Evolutionary conservation across 35 echinoderm and acorn worm species (phyloP), one percentile per base, ranked within the genome.

Genomic region (Chiridota heheva): DNA sequence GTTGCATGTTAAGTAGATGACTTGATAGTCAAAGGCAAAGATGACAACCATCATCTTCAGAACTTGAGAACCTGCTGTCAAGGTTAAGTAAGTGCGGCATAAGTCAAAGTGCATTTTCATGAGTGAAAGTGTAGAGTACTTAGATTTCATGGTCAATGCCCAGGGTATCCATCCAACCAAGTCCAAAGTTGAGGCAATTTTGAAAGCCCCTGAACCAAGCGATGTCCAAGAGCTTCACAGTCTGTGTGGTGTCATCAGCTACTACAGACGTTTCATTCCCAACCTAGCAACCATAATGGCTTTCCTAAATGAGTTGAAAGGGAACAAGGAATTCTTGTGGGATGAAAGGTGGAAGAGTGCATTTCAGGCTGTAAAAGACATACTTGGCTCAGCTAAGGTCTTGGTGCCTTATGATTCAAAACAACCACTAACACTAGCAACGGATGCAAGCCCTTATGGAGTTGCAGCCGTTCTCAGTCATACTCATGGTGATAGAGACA

Each of bases 251-350:
- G 13, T 55, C 1, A 68, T 82, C 17, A 82, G 44, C 13, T 82
- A 82, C 17, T 82, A 82, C 40, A 26, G 78, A 17, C 40, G 60
- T 2, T 82, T 82, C 8, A 48, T 82, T 15, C 78, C 62, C 24
- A 82, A 68, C 42, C 55, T 82, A 40, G 66, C 63, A 2, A 49
- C 62, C 2, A n/a, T 82, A 49, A 48, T 68, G 32, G 42, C 61
- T 22, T 32, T 44, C 1, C 10, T 82, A 6, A 68, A 82, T 48
- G 41, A 68, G 37, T 34, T 49, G 10, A 44, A 82, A 36, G 30
- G 51, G 1, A 49, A 81, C 8, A 49, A 49, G 7, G 25, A 37
- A 8, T 68, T 63, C 22, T 0, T 42, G 30, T 82, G 78, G 78
- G 36, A 60, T 30, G 10, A 53, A 8, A 35, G 40, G 20, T 72